Conservation (phyloP, 1,140 invertebrate species). For the Agraylea sexmaculata region DNA sequence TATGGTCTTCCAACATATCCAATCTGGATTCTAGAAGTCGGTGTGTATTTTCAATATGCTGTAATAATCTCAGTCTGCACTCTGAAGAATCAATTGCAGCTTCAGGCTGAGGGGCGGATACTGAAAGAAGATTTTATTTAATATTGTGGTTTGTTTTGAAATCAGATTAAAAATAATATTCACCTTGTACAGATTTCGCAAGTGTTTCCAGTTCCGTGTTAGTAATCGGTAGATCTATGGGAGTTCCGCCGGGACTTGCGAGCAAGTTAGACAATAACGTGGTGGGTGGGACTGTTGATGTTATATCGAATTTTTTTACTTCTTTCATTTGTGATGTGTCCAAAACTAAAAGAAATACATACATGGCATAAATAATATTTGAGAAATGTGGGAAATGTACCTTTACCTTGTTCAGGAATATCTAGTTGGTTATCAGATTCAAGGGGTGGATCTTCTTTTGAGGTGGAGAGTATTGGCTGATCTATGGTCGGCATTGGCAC, state of each 20-base stretch:
- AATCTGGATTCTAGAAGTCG: slow-evolving; percentile 56
- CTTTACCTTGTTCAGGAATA: too few species aligned
- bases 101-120: slow-evolving; percentile 57
- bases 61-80: slow-evolving; percentile 63
- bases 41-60: slow-evolving; percentile 66
- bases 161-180: slow-evolving; percentile 1
- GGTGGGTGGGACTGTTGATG: slow-evolving; percentile 7
- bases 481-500: too few species aligned
- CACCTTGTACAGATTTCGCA: slow-evolving; percentile 32
- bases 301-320: too few species aligned
- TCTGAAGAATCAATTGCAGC: slow-evolving; percentile 66
- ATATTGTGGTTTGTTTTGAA: neutral
- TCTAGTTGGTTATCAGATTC: too few species aligned
- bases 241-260: slow-evolving; percentile 25
- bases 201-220: slow-evolving; percentile 30
- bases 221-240: slow-evolving; percentile 32
- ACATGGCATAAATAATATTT: too few species aligned
- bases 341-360: too few species aligned
- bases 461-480: too few species aligned
- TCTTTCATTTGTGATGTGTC: too few species aligned
- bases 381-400: too few species aligned
- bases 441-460: too few species aligned
- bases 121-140: slow-evolving; percentile 6
- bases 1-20: slow-evolving; percentile 64
- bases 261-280: slow-evolving; percentile 25